Evolutionary conservation across 1,140 invertebrate species (phyloP), one percentile per base, ranked within the genome.

Genomic region (Lordiphosa clarofinis): DNA sequence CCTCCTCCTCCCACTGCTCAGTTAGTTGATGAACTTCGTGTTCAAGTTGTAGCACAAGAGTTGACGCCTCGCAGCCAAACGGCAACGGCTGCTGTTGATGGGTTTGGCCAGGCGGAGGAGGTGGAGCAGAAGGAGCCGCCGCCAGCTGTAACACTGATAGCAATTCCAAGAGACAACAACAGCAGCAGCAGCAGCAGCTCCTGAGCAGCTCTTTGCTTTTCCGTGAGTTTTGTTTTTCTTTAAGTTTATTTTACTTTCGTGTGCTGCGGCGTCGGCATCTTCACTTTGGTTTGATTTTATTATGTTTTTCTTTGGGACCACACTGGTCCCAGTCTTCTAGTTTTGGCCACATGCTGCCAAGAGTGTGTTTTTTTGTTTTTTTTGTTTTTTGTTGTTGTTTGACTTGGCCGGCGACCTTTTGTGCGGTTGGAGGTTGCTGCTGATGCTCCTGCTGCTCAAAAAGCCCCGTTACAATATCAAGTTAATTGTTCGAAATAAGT

Each of bases 401-500:
- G 75, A 67, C 78, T 69, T 62, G 50, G 52, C 37, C 31, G 37
- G 31, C 55, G 74, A 78, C 74, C 74, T 78, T 73, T 76, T 50
- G 56, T 61, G 50, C n/a, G 56, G 49, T 36, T 37, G 33, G 50
- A 56, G 53, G 24, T 48, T 59, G 46, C 52, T 55, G 50, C 57
- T 66, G 59, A 42, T 42, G n/a, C n/a, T n/a, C n/a, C 57, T 66
- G 33, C 43, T 60, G 39, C 65, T 67, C 60, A 71, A 40, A 63
- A 64, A 55, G 70, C 65, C 67, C 56, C 57, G 78, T 84, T 84
- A 86, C 78, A 82, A 82, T 82, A 82, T 82, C 78, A 84, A 82
- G 79, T 82, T 82, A 82, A 82, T 82, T 82, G 78, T 82, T 82
- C 84, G 78, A 82, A 82, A 82, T 82, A 82, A 82, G 78, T 82